These are phyloP conservation scores for Hipposideros armiger DNA, from an alignment of 2,113 vertebrate genomes.

Conservation along the genomic window DNA sequence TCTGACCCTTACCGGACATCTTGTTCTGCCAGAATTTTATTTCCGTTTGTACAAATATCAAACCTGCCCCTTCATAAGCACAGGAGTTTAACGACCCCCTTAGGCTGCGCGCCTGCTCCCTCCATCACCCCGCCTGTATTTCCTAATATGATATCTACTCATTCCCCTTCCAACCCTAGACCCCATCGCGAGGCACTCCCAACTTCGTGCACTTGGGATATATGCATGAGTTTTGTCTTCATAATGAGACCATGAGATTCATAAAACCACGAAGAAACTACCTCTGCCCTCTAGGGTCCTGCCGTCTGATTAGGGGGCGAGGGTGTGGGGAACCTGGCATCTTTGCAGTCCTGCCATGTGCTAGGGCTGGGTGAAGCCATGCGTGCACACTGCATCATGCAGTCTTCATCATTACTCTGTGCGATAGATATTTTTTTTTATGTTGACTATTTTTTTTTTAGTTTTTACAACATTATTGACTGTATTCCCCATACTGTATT, in stretches of 20 bases:
- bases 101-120: accelerated
- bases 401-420: accelerated
- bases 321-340: accelerated
- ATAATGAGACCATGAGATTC: not conserved
- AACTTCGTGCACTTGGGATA: not conserved
- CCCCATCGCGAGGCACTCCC: too few species aligned
- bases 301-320: accelerated
- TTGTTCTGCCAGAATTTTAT: not conserved
- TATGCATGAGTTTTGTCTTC: not conserved
- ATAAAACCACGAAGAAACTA: accelerated
- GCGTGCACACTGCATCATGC: accelerated
- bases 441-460: too few species aligned
- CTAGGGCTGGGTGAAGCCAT: accelerated
- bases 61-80: not conserved
- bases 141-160: too few species aligned
- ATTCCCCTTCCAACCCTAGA: not conserved
- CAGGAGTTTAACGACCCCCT: accelerated
- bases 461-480: too few species aligned
- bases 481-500: too few species aligned
- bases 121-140: accelerated
- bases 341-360: accelerated
- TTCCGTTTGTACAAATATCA: accelerated
- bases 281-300: too few species aligned
- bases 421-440: too few species aligned
- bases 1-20: accelerated